Percentiles rank a stretch among this genome's conserved stretches.
Evolutionary conservation across 1,140 invertebrate species (phyloP).

Genomic region (Doryteuthis pealeii): DNA sequence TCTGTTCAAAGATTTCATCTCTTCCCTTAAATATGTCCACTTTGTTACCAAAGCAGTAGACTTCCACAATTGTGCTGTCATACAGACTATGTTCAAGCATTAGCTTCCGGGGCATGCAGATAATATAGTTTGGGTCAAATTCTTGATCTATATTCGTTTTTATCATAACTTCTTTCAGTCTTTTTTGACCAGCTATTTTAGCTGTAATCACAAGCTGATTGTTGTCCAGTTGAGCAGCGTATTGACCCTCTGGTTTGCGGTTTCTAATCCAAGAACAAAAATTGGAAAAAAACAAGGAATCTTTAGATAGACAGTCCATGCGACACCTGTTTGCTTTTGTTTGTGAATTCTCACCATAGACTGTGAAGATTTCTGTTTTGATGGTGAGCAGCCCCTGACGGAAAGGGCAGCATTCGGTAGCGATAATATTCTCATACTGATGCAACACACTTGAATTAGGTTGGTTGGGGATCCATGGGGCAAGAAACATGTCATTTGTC

Average conservation of each 20-base stretch:
- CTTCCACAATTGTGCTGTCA: conserved; percentile 42
- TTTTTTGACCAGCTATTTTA: background rate
- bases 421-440: conserved; percentile 35
- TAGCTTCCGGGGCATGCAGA: conserved; percentile 40
- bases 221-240: background rate
- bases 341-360: conserved; percentile 26
- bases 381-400: conserved; percentile 36
- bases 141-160: background rate
- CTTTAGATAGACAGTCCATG: background rate
- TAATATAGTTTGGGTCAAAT: conserved; percentile 38
- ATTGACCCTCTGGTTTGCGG: background rate
- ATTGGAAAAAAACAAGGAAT: background rate
- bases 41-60: conserved; percentile 24
- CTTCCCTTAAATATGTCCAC: background rate
- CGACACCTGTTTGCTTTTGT: background rate
- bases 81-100: conserved; percentile 42
- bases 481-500: conserved; percentile 44
- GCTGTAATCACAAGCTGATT: background rate
- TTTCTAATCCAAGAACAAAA: background rate
- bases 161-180: background rate
- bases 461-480: conserved; percentile 32
- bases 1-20: conserved; percentile 5
- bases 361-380: conserved; percentile 41
- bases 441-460: conserved; percentile 31
- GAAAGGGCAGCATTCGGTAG: conserved; percentile 46